Evolutionary conservation across 2,888 invertebrate species (phyloP), one percentile per base, ranked within the genome.

Genomic region (Augochlorella aurata): DNA sequence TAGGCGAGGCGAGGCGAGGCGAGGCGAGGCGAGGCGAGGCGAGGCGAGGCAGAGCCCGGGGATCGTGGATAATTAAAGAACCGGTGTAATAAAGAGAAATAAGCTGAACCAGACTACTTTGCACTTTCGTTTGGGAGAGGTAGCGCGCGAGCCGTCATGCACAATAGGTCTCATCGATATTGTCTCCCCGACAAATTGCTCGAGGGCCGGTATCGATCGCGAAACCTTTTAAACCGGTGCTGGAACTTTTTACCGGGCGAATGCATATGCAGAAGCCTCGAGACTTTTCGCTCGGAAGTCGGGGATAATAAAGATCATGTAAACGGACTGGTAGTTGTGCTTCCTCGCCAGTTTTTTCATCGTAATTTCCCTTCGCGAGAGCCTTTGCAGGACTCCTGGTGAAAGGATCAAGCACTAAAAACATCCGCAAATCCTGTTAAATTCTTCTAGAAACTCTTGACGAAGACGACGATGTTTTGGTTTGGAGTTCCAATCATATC

Each of bases 81-180:
- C 29, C 52, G 8, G 47, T 8, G 7, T 61, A 70, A 65, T 70
- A 68, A 76, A 71, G 76, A 79, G 69, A 82, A 82, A 84, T 79
- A 79, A 84, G 82, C 83, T 70, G 77, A 79, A 84, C 79, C 58
- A 76, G 82, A 79, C 79, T 79, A 82, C 75, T 82, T 82, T 77
- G 76, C 77, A 63, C 75, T 76, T 71, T 82, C 73, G 74, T 77
- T 68, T 54, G 21, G 21, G 12, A 74, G 68, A 52, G 58, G 66
- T 21, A n/a, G 67, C 74, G 38, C 47, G 50, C 44, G 16, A 44
- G 73, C 79, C 76, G 70, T 76, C 78, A 54, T 76, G 69, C 70
- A 82, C 79, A 82, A 82, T 83, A 54, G 70, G 77, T 67, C 83
- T 79, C 83, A 70, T 79, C 74, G 83, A 84, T 84, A 84, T 82